Evolutionary conservation across 2,797 vertebrate genomes (phyloP), one percentile per base, ranked within the genome.

Genomic region (Hipposideros larvatus): DNA sequence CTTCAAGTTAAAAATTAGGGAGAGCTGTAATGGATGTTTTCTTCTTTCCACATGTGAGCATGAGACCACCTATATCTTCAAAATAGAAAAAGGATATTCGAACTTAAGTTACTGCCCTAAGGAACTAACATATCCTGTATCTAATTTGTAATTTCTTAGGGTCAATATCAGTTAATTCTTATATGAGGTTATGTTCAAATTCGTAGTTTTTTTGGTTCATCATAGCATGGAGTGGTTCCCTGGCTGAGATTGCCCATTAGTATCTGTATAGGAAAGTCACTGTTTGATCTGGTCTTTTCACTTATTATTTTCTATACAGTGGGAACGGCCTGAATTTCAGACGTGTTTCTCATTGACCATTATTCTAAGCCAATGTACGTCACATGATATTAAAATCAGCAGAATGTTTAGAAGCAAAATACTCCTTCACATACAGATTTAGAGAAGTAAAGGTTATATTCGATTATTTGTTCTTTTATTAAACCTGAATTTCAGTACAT

Each of bases 81-180:
- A 82, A 95, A 75, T 3, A 92, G 15, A 34, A 89, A 80, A 21
- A 88, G 43, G 11, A 15, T 74, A 87, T 75, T 66, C 79, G 83
- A 83, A 14, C 3, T 91, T 61, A 78, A 88, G 48, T 4, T 68
- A 83, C 55, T 86, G 57, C 65, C 63, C 24, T 55, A 66, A 66
- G 28, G 24, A 90, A 75, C 26, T 65, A 74, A 77, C 55, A 31
- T 7, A 21, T 22, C 19, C 19, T 79, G 5, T 34, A 61, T 19
- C 28, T 51, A 59, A 90, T 18, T 11, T 63, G 28, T 77, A 63
- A 61, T 92, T 90, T 77, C 21, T 90, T 82, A 93, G 77, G 16
- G 34, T 87, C 15, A 43, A 10, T 26, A 10, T 74, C 24, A 71
- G 41, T 59, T 78, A 59, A 31, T 79, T 89, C 31, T 65, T 88